Evolutionary conservation across 1,140 invertebrate genomes (phyloP), one percentile per base, ranked within the genome.

Genomic region (Drosophila persimilis): DNA sequence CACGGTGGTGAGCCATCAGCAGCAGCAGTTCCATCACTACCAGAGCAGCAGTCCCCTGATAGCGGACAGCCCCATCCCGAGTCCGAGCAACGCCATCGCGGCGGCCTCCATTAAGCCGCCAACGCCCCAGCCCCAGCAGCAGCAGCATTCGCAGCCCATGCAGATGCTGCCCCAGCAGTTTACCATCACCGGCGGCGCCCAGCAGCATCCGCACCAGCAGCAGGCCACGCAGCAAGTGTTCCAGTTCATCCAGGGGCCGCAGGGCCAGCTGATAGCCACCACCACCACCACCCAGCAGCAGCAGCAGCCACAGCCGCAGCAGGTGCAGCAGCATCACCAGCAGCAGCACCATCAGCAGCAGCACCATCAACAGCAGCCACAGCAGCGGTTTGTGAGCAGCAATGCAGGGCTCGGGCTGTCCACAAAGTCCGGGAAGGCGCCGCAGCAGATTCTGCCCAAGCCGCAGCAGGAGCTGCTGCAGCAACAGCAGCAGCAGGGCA

Each of bases 121-220:
- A 7, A 91, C 90, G 45, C 90, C 90, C 46, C 81, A 77, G 73
- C 85, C 75, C 46, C 81, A 77, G 73, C 85, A 72, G 11, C 84
- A 83, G 56, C 48, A 88, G 48, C 81, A 77, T 69, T 79, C 72
- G 13, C 84, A 83, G 58, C 45, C 63, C 52, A 74, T 90, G 72
- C 90, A 90, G 57, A 90, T 90, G 90, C 73, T 90, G 65, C 89
- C 77, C 41, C 90, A 90, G 67, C 90, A 90, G 63, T 90, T 90
- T 29, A 89, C 90, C 43, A 90, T 90, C 24, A 77, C 75, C 26
- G 65, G 66, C 50, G 67, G 69, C 54, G 65, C 63, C 29, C 73
- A 72, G 29, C 72, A 73, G 53, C 72, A 79, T 59, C 88, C 83
- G 60, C 74, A 80, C 51, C 77, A 80, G 35, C 84, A 78, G 64